Percentiles rank a stretch among this genome's conserved stretches.
Evolutionary conservation across 2,113 vertebrate species (phyloP).

Genomic region (Festucalex cinctus): DNA sequence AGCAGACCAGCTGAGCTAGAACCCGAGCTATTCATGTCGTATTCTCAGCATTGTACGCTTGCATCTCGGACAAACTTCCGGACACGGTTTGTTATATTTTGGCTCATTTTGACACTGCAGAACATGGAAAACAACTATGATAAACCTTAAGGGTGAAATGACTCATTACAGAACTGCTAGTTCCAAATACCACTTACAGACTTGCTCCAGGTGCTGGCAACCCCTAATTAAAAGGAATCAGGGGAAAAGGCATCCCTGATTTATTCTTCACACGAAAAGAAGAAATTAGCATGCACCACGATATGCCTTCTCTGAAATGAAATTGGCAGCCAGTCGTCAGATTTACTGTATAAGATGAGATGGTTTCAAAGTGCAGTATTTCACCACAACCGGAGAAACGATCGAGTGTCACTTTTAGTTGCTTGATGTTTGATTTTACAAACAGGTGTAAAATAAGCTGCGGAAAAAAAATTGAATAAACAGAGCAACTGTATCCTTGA

Average conservation of each 20-base stretch:
- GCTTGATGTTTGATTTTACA: background rate
- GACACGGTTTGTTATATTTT: background rate
- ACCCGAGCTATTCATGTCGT: background rate
- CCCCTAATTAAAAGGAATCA: background rate
- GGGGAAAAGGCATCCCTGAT: slow-evolving; percentile 7
- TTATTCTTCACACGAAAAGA: slow-evolving; percentile 32
- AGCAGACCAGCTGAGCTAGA: background rate
- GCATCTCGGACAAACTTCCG: background rate
- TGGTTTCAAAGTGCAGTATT: background rate
- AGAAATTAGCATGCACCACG: background rate
- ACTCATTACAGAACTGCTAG: background rate
- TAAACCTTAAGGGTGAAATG: background rate
- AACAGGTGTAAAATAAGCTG: background rate
- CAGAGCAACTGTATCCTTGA: background rate
- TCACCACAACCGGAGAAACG: background rate
- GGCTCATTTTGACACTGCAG: background rate
- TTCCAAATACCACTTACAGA: background rate
- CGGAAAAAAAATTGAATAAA: background rate
- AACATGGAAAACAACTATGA: background rate
- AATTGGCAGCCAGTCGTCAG: background rate
- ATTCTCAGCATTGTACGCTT: background rate
- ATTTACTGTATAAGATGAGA: background rate
- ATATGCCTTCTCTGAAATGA: background rate
- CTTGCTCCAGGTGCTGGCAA: background rate
- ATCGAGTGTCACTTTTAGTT: background rate